Evolutionary conservation across 2,888 invertebrate species (phyloP), one percentile per base, ranked within the genome.

Genomic region (Eupeodes latifasciatus): DNA sequence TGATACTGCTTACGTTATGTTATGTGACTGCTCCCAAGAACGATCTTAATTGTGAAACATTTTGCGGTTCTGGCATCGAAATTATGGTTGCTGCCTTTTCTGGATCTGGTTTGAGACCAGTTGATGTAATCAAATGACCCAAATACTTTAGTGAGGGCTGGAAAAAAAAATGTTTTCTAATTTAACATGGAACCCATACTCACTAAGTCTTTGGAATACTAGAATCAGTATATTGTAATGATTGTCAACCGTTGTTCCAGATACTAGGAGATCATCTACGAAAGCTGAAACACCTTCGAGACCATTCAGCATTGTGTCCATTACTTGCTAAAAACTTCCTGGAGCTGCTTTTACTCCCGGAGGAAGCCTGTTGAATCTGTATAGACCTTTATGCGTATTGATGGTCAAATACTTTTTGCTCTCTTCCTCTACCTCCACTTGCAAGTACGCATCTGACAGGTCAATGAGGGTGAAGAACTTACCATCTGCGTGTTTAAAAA

Each of bases 141-240:
- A n/a, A n/a, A n/a, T n/a, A n/a, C n/a, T n/a, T n/a, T n/a, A n/a
- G n/a, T n/a, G n/a, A n/a, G n/a, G n/a, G n/a, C n/a, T n/a, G n/a
- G n/a, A n/a, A n/a, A n/a, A n/a, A n/a, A n/a, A n/a, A n/a, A n/a
- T n/a, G n/a, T n/a, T n/a, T n/a, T n/a, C n/a, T n/a, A n/a, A n/a
- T n/a, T n/a, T n/a, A n/a, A n/a, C n/a, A n/a, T n/a, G n/a, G n/a
- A n/a, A n/a, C n/a, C n/a, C n/a, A n/a, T n/a, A n/a, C n/a, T n/a
- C n/a, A n/a, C n/a, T n/a, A 5, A 89, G 76, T 10, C 81, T 5
- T 4, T 61, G 5, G 14, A 89, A 27, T 14, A 89, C 81, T 44
- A 14, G 16, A 1, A 47, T 11, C 12, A 83, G 61, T 61, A 36
- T 61, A 14, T 61, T 36, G 36, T 36, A 5, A 14, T 61, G 61